These are phyloP conservation scores for Oscheius myriophilus DNA, from an alignment of 2,888 invertebrate genomes.

Conservation along the genomic window DNA sequence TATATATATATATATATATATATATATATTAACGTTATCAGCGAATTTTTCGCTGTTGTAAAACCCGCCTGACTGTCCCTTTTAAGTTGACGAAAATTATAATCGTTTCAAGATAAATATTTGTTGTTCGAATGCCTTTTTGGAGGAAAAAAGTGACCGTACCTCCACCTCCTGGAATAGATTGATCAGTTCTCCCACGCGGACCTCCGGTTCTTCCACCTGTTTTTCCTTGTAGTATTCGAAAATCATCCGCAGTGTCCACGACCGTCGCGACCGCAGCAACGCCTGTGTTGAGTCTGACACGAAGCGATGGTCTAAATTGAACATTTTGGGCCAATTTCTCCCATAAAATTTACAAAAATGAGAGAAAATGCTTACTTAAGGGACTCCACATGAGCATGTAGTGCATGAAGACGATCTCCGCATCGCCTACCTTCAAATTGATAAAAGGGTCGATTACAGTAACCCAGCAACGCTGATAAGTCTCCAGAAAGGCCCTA, in stretches of 20 bases:
- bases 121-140: no score
- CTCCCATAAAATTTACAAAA: not conserved
- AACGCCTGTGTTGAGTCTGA: slow-evolving; percentile 39
- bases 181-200: slow-evolving; percentile 61
- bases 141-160: no score
- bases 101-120: no score
- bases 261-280: slow-evolving; percentile 55
- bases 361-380: slow-evolving; percentile 31
- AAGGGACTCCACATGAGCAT: slow-evolving; percentile 62
- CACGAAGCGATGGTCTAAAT: slow-evolving; percentile 59
- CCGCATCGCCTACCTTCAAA: slow-evolving; percentile 63
- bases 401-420: slow-evolving; percentile 64
- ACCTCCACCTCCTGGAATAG: slow-evolving; percentile 66
- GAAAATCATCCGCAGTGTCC: slow-evolving; percentile 58
- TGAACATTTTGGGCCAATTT: not conserved
- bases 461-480: slow-evolving; percentile 60
- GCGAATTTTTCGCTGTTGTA: no score
- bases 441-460: slow-evolving; percentile 61
- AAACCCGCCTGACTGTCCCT: no score
- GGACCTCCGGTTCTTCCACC: slow-evolving; percentile 50
- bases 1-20: no score
- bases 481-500: slow-evolving; percentile 64
- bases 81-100: no score
- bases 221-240: slow-evolving; percentile 46
- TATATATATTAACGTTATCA: no score